phyloP scores from a whole-genome alignment of 2,888 invertebrate species.

The Calameuta idolon region DNA sequence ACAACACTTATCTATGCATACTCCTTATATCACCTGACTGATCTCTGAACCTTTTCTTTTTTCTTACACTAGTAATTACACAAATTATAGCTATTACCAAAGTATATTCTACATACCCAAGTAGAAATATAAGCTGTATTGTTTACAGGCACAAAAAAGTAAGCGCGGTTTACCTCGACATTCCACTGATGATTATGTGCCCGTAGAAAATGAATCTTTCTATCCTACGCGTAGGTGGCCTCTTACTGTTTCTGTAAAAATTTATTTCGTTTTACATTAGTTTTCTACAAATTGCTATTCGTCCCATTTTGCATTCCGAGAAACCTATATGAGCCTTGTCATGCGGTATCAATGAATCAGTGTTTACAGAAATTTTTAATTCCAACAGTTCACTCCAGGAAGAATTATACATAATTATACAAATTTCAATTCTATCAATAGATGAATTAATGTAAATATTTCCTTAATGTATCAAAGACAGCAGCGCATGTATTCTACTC shows the following conservation, averaged over 20 bases:
- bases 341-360: background rate
- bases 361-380: background rate
- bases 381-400: background rate
- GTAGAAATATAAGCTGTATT: background rate
- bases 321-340: background rate
- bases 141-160: background rate
- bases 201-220: background rate
- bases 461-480: background rate
- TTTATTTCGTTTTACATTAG: background rate
- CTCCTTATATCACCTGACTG: background rate
- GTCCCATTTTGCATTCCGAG: background rate
- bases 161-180: background rate
- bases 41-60: background rate
- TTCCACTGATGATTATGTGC: background rate
- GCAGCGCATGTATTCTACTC: background rate
- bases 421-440: background rate
- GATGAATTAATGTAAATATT: background rate
- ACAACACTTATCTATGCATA: background rate
- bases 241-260: background rate
- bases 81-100: background rate
- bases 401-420: background rate
- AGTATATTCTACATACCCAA: background rate
- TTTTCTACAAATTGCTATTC: background rate
- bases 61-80: background rate
- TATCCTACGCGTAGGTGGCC: background rate